Conservation (phyloP, 2,113 vertebrate genomes). For the Takifugu bimaculatus region DNA sequence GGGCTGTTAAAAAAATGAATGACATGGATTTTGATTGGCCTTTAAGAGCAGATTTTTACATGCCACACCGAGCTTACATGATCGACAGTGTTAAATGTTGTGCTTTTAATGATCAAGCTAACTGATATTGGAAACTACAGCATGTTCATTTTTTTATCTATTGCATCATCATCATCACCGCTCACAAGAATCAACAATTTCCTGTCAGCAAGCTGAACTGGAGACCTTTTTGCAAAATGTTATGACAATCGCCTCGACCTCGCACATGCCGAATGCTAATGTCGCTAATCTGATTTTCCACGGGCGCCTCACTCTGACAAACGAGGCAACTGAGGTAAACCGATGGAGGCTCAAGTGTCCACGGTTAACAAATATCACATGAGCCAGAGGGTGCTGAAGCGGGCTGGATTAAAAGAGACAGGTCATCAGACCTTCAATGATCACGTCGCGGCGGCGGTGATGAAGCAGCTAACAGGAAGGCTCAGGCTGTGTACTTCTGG, state of each 20-base stretch:
- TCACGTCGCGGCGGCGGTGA: conserved; percentile 12
- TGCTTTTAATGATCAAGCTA: no score
- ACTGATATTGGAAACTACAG: not conserved
- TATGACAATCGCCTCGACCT: conserved; percentile 13
- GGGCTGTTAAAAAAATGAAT: conserved; percentile 11
- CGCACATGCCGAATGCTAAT: conserved; percentile 18
- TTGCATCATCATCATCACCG: conserved; percentile 20
- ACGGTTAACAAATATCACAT: conserved; percentile 37
- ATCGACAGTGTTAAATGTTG: not conserved
- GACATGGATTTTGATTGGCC: conserved; percentile 16
- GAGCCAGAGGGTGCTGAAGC: conserved; percentile 13
- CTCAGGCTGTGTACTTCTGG: conserved; percentile 14
- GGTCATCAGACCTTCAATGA: conserved; percentile 48
- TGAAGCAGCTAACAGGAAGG: conserved; percentile 31
- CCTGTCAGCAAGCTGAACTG: conserved; percentile 13
- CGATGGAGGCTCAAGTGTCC: conserved; percentile 19
- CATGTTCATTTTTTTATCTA: not conserved
- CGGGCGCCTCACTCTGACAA: conserved; percentile 14
- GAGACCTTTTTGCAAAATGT: conserved; percentile 43
- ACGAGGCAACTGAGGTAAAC: conserved; percentile 29
- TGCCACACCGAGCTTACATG: conserved; percentile 17
- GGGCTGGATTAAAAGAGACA: conserved; percentile 47
- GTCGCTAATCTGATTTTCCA: conserved; percentile 24
- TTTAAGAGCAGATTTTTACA: conserved; percentile 16
- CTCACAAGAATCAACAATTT: conserved; percentile 19